These are phyloP conservation scores for Coelinius sp. DNA, from an alignment of 2,888 invertebrate species.

Conservation along the genomic window DNA sequence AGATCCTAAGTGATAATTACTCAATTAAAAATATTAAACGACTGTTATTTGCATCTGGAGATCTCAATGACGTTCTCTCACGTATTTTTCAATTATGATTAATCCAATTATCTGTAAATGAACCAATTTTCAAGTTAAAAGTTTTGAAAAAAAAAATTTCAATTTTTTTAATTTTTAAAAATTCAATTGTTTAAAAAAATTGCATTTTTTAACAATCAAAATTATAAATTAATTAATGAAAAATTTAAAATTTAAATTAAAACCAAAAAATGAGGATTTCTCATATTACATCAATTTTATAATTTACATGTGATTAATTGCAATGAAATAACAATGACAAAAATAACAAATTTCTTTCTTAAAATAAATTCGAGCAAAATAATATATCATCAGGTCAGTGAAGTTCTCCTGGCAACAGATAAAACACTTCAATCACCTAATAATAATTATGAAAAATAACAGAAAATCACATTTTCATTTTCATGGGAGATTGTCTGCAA, in stretches of 20 bases:
- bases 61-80: conserved; percentile 8
- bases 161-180: no score
- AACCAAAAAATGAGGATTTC: no score
- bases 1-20: background rate
- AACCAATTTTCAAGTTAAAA: no score
- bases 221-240: no score
- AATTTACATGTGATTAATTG: background rate
- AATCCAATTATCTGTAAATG: no score
- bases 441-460: background rate
- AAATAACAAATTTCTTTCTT: background rate
- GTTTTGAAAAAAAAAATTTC: no score
- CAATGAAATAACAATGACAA: background rate
- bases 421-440: background rate
- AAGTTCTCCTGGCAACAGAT: conserved; percentile 15
- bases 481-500: background rate
- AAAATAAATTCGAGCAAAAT: conserved; percentile 6
- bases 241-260: no score
- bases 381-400: conserved; percentile 1
- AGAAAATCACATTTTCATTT: background rate
- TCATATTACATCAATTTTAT: background rate
- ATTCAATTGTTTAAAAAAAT: no score
- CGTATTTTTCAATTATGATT: no score
- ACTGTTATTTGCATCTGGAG: background rate
- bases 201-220: no score
- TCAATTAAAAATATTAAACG: background rate